These are phyloP conservation scores for Drosophila eugracilis DNA, from an alignment of 1,140 invertebrate species.

Conservation along the genomic window DNA sequence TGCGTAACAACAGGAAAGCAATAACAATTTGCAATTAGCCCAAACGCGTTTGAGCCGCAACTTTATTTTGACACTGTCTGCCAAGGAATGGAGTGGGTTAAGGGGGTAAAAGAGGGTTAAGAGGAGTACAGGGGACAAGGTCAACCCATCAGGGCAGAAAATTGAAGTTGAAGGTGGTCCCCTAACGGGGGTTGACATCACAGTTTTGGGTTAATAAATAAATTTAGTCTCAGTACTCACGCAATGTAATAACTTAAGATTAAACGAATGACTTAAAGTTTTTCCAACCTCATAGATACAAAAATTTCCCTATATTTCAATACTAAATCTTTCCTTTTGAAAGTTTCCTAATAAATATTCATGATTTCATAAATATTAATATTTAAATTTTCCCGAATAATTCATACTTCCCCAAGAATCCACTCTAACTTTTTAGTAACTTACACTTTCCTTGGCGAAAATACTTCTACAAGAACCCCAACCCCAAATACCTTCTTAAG, in stretches of 20 bases:
- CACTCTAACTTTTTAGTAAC: conserved; percentile 9
- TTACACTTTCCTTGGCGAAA: conserved; percentile 32
- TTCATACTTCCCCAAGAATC: neutral
- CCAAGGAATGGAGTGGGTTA: neutral
- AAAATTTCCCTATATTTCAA: too few species aligned
- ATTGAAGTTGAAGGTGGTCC: conserved; percentile 19
- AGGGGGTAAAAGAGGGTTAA: neutral
- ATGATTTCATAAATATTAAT: too few species aligned
- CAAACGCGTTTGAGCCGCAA: conserved; percentile 30
- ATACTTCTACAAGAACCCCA: neutral
- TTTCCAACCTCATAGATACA: too few species aligned
- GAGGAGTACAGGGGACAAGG: conserved; percentile 12
- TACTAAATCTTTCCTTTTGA: neutral
- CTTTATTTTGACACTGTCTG: conserved; percentile 49
- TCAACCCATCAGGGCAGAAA: conserved; percentile 39
- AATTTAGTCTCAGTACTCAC: too few species aligned
- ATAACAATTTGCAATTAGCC: conserved; percentile 59
- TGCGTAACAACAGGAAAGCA: conserved; percentile 58
- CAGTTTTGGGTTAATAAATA: neutral
- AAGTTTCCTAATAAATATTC: neutral
- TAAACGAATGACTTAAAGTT: too few species aligned
- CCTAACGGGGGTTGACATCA: neutral
- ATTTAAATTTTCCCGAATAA: neutral
- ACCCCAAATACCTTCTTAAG: conserved; percentile 58
- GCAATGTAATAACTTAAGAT: neutral